Conservation (phyloP, 2,888 invertebrate genomes). For the Drosophila longiperda region DNA sequence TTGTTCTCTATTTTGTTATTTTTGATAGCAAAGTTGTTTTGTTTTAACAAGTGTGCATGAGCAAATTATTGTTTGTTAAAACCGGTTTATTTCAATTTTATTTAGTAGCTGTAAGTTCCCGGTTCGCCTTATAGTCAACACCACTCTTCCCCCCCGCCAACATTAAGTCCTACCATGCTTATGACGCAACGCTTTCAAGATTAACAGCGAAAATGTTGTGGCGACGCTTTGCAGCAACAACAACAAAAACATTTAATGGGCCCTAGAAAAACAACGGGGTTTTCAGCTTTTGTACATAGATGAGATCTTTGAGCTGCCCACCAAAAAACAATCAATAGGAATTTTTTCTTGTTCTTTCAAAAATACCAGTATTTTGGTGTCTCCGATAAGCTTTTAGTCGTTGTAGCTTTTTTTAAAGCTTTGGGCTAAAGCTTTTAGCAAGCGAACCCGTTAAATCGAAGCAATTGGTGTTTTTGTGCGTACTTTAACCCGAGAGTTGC, state of each 20-base stretch:
- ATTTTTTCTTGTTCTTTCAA: not conserved
- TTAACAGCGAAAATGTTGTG: slow-evolving; percentile 49
- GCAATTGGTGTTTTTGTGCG: slow-evolving; percentile 49
- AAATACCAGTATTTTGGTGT: slow-evolving; percentile 17
- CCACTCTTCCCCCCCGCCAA: too few species aligned
- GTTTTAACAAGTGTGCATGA: not conserved
- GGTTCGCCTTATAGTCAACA: not conserved
- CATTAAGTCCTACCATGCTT: not conserved
- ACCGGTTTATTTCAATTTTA: slow-evolving; percentile 58
- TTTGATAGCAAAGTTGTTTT: not conserved
- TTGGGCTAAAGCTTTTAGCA: slow-evolving; percentile 11
- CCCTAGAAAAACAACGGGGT: slow-evolving; percentile 8
- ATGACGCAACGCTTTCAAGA: slow-evolving; percentile 43
- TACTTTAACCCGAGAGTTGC: slow-evolving; percentile 65
- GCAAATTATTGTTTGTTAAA: slow-evolving; percentile 53
- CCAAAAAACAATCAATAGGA: slow-evolving; percentile 20
- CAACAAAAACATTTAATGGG: slow-evolving; percentile 12
- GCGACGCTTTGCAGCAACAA: slow-evolving; percentile 14
- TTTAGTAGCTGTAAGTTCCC: slow-evolving; percentile 23
- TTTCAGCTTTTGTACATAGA: not conserved
- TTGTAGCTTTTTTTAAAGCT: slow-evolving; percentile 28
- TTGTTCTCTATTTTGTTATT: slow-evolving; percentile 1
- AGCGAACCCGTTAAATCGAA: slow-evolving; percentile 18
- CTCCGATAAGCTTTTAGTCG: slow-evolving; percentile 18
- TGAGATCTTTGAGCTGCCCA: slow-evolving; percentile 32